These are phyloP conservation scores for Temnothorax curvispinosus DNA, from an alignment of 1,140 invertebrate genomes.

Conservation along the genomic window DNA sequence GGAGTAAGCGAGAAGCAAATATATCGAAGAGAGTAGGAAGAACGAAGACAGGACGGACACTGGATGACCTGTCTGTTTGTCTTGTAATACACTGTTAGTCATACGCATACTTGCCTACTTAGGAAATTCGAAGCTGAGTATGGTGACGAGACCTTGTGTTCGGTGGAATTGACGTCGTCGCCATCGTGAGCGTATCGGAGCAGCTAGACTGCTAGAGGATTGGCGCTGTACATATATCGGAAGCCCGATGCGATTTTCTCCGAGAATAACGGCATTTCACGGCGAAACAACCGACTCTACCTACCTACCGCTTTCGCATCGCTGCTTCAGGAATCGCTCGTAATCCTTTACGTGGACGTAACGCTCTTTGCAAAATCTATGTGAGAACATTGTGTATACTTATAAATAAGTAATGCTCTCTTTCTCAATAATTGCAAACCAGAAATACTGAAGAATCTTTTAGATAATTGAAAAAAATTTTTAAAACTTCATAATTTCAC, in stretches of 20 bases:
- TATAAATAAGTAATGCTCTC: not conserved
- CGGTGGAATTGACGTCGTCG: slow-evolving; percentile 53
- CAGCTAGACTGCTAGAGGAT: not conserved
- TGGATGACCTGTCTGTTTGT: slow-evolving; percentile 34
- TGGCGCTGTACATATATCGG: slow-evolving; percentile 7
- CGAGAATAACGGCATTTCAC: slow-evolving; percentile 56
- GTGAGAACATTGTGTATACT: not conserved
- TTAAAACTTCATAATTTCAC: not conserved
- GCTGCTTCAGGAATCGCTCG: slow-evolving; percentile 38
- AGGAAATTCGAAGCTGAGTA: slow-evolving; percentile 72
- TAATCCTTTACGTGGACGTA: slow-evolving; percentile 24
- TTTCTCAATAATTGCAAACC: not conserved
- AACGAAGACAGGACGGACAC: slow-evolving; percentile 32
- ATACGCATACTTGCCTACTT: slow-evolving; percentile 72
- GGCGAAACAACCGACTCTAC: slow-evolving; percentile 19
- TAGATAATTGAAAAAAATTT: not conserved
- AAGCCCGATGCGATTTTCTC: slow-evolving; percentile 10
- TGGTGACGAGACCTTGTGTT: slow-evolving; percentile 68
- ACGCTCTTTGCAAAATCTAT: not conserved
- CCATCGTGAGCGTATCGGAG: not conserved
- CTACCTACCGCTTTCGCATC: slow-evolving; percentile 24
- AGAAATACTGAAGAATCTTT: too few species aligned
- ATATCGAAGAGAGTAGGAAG: not conserved
- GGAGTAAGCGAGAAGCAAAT: not conserved
- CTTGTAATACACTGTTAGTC: slow-evolving; percentile 69